A percentile compares a stretch with the other conserved stretches of the same genome.
Evolutionary conservation across 1,140 invertebrate species (phyloP).

Genomic region (Orussus abietinus): DNA sequence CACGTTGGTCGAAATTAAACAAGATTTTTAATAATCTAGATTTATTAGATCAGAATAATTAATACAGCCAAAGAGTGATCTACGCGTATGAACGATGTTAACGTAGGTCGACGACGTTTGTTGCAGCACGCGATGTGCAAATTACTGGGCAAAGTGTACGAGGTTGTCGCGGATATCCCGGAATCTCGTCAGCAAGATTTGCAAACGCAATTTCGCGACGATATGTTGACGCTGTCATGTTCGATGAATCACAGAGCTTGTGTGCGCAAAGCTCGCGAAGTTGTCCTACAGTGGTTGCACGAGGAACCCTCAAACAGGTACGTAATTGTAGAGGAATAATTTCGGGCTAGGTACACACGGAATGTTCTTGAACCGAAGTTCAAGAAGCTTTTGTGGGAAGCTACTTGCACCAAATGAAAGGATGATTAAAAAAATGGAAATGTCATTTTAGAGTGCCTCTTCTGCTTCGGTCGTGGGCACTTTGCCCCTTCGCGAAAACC

Average conservation of each 20-base stretch:
- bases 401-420: no score
- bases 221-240: constrained; percentile 15
- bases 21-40: no score
- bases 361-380: no score
- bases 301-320: constrained; percentile 6
- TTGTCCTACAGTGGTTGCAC: neutral
- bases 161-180: neutral
- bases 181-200: neutral
- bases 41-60: no score
- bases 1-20: no score
- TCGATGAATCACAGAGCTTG: constrained; percentile 9
- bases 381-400: no score
- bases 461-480: constrained; percentile 50
- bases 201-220: constrained; percentile 10
- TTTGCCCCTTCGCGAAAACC: constrained; percentile 54
- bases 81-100: no score
- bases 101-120: constrained; percentile 2
- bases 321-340: constrained; percentile 42
- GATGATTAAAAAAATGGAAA: no score
- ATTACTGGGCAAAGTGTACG: constrained; percentile 9
- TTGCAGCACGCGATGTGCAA: constrained; percentile 12
- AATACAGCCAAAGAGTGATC: no score
- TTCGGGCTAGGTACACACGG: no score
- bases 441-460: no score
- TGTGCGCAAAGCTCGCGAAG: neutral